Conservation (phyloP, 2,888 invertebrate genomes). For the Cheilosia vernalis region DNA sequence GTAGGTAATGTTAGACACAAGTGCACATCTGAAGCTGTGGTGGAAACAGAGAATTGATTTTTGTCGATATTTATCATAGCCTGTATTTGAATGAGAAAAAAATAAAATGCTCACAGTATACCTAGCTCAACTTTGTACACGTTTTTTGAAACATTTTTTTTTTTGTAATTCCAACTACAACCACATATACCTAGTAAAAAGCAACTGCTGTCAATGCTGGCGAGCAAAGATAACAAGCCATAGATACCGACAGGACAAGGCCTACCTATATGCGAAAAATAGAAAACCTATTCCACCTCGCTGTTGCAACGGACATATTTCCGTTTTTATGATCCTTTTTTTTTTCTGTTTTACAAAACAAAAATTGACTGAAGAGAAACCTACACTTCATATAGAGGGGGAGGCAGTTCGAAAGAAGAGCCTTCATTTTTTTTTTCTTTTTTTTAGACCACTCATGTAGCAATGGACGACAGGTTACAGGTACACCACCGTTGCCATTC, state of each 20-base stretch:
- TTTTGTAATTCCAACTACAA: no score
- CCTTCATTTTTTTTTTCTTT: neutral
- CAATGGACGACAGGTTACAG: slow-evolving; percentile 25
- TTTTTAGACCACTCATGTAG: slow-evolving; percentile 21
- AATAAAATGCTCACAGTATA: no score
- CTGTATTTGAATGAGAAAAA: no score
- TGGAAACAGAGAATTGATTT: no score
- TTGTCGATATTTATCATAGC: no score
- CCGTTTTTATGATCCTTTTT: slow-evolving; percentile 21
- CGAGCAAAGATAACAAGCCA: slow-evolving; percentile 35
- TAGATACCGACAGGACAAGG: slow-evolving; percentile 4
- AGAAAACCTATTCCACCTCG: slow-evolving; percentile 1
- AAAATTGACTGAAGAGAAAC: slow-evolving; percentile 5
- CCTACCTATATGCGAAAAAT: neutral
- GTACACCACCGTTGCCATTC: slow-evolving; percentile 14
- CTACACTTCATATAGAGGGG: neutral
- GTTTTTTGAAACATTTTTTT: no score
- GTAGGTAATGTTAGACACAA: no score
- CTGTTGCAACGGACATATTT: slow-evolving; percentile 38
- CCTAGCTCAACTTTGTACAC: no score
- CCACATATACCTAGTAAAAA: no score
- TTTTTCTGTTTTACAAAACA: neutral
- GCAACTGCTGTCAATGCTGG: neutral
- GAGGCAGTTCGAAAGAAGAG: slow-evolving; percentile 10
- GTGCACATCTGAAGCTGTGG: no score